Evolutionary conservation across 2,113 vertebrate genomes (phyloP).

Genomic region (Polypterus bichir): DNA sequence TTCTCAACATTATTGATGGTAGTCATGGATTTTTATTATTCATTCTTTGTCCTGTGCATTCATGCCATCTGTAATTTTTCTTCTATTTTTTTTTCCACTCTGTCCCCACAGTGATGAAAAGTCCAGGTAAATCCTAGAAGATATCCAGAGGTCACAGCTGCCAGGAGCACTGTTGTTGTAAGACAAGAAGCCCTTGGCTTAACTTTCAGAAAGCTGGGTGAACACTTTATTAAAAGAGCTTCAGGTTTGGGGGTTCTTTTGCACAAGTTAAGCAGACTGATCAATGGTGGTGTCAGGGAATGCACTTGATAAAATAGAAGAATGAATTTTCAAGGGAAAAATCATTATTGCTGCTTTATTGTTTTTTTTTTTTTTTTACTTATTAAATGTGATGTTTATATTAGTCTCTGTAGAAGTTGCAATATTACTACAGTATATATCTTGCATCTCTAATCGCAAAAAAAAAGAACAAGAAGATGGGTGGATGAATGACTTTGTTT

Average conservation of each 20-base stretch:
- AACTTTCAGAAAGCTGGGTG: neutral
- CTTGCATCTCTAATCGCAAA: too few relatives aligned
- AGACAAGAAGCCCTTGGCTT: neutral
- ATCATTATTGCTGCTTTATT: too few relatives aligned
- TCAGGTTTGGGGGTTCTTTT: neutral
- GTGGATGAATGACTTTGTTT: too few relatives aligned
- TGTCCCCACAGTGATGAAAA: neutral
- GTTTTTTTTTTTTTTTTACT: too few relatives aligned
- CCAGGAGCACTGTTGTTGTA: neutral
- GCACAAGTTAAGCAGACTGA: too few relatives aligned
- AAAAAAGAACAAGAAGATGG: too few relatives aligned
- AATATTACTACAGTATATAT: too few relatives aligned
- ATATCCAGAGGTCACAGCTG: neutral
- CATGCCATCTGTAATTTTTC: neutral
- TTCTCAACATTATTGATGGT: neutral
- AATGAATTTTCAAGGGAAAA: too few relatives aligned
- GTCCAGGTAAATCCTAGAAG: neutral
- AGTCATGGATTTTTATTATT: neutral
- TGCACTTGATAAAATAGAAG: too few relatives aligned
- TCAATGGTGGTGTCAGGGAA: too few relatives aligned
- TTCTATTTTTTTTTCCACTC: neutral
- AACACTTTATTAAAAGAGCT: neutral
- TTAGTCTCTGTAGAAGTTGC: too few relatives aligned
- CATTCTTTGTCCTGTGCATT: neutral
- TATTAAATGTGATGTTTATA: too few relatives aligned